phyloP scores from a whole-genome alignment of 2,888 invertebrate species.

The Hypsopygia costalis region DNA sequence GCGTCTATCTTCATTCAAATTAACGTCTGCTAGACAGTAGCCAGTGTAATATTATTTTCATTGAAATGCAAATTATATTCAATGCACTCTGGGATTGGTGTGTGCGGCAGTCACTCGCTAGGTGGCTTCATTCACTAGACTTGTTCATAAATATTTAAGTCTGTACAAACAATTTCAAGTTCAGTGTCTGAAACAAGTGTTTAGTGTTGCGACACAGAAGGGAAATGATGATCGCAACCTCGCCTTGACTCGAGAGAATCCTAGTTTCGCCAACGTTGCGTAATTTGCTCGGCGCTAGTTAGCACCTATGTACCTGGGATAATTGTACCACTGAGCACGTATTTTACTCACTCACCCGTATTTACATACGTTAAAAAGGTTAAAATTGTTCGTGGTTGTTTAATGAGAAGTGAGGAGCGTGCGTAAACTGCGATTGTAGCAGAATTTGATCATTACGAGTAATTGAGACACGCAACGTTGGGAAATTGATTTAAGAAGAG shows the following conservation, averaged over 20 bases:
- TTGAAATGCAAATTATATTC: too few relatives aligned
- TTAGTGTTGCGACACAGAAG: constrained; percentile 11
- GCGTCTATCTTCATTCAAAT: too few relatives aligned
- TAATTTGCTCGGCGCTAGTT: constrained; percentile 6
- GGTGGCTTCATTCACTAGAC: not conserved
- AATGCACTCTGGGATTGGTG: too few relatives aligned
- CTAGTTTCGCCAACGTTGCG: constrained; percentile 17
- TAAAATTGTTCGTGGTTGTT: not conserved
- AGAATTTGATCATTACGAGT: constrained; percentile 5
- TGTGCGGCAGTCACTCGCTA: too few relatives aligned
- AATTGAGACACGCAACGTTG: constrained; percentile 5
- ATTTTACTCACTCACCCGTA: not conserved
- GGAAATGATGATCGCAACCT: constrained; percentile 13
- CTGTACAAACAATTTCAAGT: constrained; percentile 4
- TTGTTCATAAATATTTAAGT: not conserved
- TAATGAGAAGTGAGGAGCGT: constrained; percentile 10
- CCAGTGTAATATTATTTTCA: too few relatives aligned
- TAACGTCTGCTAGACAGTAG: too few relatives aligned
- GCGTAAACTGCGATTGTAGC: constrained; percentile 2
- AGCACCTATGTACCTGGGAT: constrained; percentile 6
- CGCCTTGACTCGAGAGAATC: constrained; percentile 15
- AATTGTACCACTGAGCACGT: constrained; percentile 1
- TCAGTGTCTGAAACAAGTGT: constrained; percentile 7
- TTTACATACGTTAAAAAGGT: not conserved
- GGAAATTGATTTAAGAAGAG: constrained; percentile 4